phyloP scores from a whole-genome alignment of 1,140 invertebrate species.

The Pseudoatta argentina region DNA sequence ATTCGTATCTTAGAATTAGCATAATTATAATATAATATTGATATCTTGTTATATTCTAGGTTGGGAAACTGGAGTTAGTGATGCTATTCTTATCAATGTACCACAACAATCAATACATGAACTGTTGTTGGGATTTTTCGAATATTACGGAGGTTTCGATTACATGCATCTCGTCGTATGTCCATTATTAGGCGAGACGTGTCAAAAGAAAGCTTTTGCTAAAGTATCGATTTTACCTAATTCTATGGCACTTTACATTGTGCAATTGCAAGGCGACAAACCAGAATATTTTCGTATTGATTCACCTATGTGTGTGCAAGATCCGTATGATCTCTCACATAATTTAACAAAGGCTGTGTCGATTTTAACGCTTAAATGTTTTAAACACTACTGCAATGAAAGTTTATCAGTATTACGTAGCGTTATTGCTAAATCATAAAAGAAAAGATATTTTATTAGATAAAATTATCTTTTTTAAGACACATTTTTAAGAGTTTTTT shows the following conservation, averaged over 20 bases:
- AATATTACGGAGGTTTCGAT: conserved; percentile 84
- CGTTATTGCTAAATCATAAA: not conserved
- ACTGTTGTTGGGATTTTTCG: conserved; percentile 85
- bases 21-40: conserved; percentile 16
- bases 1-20: not conserved
- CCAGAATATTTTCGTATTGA: conserved; percentile 77
- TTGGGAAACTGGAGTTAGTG: conserved; percentile 54
- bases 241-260: conserved; percentile 62
- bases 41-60: conserved; percentile 67
- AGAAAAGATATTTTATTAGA: too few species aligned
- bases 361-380: conserved; percentile 62
- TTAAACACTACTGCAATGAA: conserved; percentile 68
- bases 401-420: conserved; percentile 39
- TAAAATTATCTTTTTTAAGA: not conserved
- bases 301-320: conserved; percentile 85
- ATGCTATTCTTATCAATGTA: not conserved
- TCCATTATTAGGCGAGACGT: conserved; percentile 82
- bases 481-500: not conserved
- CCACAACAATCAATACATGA: conserved; percentile 62
- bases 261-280: conserved; percentile 44
- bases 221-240: conserved; percentile 43
- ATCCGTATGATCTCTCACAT: conserved; percentile 86
- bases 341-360: conserved; percentile 83
- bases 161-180: conserved; percentile 84
- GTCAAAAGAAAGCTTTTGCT: conserved; percentile 79